Conservation (phyloP, 2,888 invertebrate genomes). For the Hermaeophaga mercurialis region DNA sequence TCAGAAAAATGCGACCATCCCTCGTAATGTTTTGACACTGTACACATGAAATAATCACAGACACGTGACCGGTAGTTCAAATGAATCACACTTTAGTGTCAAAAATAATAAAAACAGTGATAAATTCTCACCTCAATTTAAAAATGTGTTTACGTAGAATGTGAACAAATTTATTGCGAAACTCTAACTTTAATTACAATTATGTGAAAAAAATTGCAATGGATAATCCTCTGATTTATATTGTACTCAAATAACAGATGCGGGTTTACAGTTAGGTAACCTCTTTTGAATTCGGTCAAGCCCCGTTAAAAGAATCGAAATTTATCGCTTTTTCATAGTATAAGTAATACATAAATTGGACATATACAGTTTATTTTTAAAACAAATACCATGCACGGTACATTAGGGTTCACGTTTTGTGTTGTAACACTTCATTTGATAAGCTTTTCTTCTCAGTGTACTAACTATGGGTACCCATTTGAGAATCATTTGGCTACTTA, state of each 20-base stretch:
- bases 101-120: no score
- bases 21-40: not conserved
- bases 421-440: conserved; percentile 19
- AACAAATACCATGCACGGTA: conserved; percentile 17
- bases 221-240: not conserved
- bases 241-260: conserved; percentile 8
- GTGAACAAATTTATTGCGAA: conserved; percentile 14
- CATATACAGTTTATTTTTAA: conserved; percentile 19
- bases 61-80: not conserved
- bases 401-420: conserved; percentile 8
- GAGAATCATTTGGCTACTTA: conserved; percentile 67
- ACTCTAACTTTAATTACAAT: not conserved
- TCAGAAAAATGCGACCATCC: no score
- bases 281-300: conserved; percentile 25
- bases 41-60: not conserved
- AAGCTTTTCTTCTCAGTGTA: conserved; percentile 27
- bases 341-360: conserved; percentile 25
- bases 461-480: conserved; percentile 34
- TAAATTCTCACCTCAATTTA: no score
- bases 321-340: conserved; percentile 24
- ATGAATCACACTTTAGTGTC: no score
- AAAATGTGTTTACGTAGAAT: not conserved
- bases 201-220: not conserved
- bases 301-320: conserved; percentile 23
- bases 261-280: conserved; percentile 32